These are phyloP conservation scores for Anoplolepis gracilipes DNA, from an alignment of 1,140 invertebrate species.

Conservation along the genomic window DNA sequence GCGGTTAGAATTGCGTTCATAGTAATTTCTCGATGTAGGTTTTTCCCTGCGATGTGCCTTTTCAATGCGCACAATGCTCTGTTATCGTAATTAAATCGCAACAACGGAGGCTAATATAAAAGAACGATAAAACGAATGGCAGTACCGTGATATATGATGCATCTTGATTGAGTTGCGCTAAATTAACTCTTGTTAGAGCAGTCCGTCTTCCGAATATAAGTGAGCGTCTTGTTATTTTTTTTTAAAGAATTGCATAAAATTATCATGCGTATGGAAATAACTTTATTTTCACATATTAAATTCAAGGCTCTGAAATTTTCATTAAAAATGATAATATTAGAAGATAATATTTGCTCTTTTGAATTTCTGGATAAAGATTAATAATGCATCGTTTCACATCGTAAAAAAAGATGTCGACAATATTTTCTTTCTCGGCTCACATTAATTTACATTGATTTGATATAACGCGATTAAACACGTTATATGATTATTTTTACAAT, in stretches of 20 bases:
- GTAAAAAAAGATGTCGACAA: not conserved
- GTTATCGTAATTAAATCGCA: conserved; percentile 39
- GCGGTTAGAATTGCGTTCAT: conserved; percentile 55
- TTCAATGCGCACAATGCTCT: not conserved
- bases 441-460: not conserved
- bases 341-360: too few species aligned
- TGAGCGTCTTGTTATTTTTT: not conserved
- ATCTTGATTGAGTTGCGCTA: not conserved
- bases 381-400: not conserved
- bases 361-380: conserved; percentile 7
- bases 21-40: conserved; percentile 32
- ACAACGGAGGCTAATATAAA: not conserved
- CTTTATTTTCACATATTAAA: not conserved
- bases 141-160: too few species aligned
- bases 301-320: not conserved
- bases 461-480: not conserved
- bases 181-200: conserved; percentile 11
- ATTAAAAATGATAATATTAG: not conserved
- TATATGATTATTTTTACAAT: not conserved
- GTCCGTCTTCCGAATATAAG: not conserved
- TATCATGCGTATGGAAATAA: not conserved
- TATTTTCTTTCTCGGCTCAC: not conserved
- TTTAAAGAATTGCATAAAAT: not conserved
- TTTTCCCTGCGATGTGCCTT: not conserved
- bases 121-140: not conserved